These are phyloP conservation scores for Bufo gargarizans DNA, from an alignment of 2,113 vertebrate species.

Conservation along the genomic window DNA sequence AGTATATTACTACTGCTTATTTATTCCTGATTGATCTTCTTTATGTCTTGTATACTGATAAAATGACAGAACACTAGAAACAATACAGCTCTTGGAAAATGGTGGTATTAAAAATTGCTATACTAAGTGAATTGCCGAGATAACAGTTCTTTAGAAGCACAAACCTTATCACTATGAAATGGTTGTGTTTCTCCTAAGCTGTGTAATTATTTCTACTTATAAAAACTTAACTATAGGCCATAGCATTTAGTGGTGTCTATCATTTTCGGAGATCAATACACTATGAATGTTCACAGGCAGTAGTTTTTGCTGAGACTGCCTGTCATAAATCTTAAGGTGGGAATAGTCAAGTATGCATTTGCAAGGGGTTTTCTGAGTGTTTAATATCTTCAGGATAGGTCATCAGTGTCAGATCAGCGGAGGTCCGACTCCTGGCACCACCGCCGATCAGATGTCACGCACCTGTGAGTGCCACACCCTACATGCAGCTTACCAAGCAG, in stretches of 20 bases:
- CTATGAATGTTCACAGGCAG: conserved; percentile 37
- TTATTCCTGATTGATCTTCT: not conserved
- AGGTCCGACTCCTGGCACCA: no score
- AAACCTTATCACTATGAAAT: not conserved
- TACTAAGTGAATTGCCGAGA: not conserved
- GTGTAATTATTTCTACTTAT: not conserved
- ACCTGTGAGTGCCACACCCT: no score
- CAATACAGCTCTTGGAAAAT: not conserved
- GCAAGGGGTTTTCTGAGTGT: not conserved
- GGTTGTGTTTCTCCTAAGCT: not conserved
- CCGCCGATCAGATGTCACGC: no score
- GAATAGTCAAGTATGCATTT: not conserved
- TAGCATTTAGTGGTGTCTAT: conserved; percentile 14
- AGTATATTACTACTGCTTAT: not conserved
- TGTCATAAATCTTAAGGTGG: conserved; percentile 4
- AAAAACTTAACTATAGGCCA: not conserved
- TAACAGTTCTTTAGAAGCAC: not conserved
- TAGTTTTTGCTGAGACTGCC: conserved; percentile 16
- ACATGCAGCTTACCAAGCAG: no score
- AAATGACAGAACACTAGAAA: not conserved
- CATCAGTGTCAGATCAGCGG: no score
- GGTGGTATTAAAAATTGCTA: not conserved
- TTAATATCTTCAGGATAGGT: not conserved
- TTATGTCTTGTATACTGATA: not conserved
- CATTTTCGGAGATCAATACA: conserved; percentile 26